phyloP scores from a whole-genome alignment of 1,140 invertebrate genomes.

The Diprion similis region DNA sequence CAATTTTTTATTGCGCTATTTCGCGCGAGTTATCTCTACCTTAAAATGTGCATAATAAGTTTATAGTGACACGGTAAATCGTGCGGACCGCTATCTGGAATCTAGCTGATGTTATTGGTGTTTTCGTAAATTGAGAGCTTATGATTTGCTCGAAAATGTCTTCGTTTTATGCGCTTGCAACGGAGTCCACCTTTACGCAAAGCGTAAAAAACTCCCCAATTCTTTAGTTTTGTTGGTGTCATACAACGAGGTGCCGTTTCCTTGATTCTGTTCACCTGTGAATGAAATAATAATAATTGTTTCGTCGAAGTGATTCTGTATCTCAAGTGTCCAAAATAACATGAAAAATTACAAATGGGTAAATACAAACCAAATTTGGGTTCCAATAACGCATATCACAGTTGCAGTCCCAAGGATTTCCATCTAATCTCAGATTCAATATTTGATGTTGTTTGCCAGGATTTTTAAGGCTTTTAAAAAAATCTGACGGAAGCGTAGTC shows the following conservation, averaged over 20 bases:
- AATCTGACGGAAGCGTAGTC: slow-evolving; percentile 61
- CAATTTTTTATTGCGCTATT: background rate
- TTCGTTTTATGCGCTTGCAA: slow-evolving; percentile 45
- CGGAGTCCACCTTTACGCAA: slow-evolving; percentile 59
- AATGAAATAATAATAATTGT: slow-evolving; percentile 10
- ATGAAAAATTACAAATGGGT: background rate
- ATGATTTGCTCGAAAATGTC: slow-evolving; percentile 27
- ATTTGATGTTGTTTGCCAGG: slow-evolving; percentile 38
- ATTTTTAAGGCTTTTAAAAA: slow-evolving; percentile 64
- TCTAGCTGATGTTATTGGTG: slow-evolving; percentile 38
- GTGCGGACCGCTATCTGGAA: background rate
- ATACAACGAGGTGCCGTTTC: slow-evolving; percentile 67
- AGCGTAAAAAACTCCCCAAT: slow-evolving; percentile 69
- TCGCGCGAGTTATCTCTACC: background rate
- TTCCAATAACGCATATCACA: slow-evolving; percentile 72
- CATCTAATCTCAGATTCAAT: slow-evolving; percentile 65
- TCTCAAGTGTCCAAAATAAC: no score
- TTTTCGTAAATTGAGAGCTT: slow-evolving; percentile 34
- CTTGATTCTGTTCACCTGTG: slow-evolving; percentile 59
- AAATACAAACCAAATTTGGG: slow-evolving; percentile 49
- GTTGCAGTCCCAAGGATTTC: slow-evolving; percentile 75
- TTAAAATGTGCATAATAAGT: background rate
- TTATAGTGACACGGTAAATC: background rate
- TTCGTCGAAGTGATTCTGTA: background rate
- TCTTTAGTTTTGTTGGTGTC: slow-evolving; percentile 64